Conservation (phyloP, 2,888 invertebrate genomes). For the Synergus umbraculus region DNA sequence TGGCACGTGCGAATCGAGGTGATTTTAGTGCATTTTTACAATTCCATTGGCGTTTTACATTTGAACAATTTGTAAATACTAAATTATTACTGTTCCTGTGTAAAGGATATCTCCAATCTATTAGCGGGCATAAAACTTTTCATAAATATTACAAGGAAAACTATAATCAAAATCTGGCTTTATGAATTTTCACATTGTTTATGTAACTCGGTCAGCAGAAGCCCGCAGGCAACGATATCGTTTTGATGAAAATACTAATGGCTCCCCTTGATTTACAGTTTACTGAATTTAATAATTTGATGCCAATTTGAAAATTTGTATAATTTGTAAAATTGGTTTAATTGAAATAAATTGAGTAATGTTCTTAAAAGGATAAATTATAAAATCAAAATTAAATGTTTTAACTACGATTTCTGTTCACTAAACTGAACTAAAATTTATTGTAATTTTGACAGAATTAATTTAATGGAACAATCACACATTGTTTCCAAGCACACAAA, state of each 20-base stretch:
- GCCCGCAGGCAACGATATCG: constrained; percentile 11
- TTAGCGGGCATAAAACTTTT: constrained; percentile 56
- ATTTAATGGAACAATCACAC: neutral
- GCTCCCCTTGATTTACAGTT: neutral
- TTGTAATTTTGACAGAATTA: neutral
- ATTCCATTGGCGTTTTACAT: neutral
- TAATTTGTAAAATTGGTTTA: neutral
- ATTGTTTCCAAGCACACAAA: neutral
- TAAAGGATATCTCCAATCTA: constrained; percentile 57
- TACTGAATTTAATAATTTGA: neutral
- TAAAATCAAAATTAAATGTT: neutral
- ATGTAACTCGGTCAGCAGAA: constrained; percentile 27
- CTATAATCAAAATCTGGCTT: constrained; percentile 57
- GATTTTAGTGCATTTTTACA: neutral
- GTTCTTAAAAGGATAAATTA: neutral
- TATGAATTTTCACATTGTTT: constrained; percentile 53
- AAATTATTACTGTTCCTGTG: neutral
- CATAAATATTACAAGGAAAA: constrained; percentile 56
- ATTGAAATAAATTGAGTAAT: neutral
- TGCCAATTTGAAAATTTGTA: neutral
- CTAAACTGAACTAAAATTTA: neutral
- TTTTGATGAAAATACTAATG: constrained; percentile 12
- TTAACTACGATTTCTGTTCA: neutral
- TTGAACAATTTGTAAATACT: constrained; percentile 4
- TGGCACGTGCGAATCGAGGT: neutral